phyloP scores from a whole-genome alignment of 2,888 invertebrate species.

The Mylabris sibirica region DNA sequence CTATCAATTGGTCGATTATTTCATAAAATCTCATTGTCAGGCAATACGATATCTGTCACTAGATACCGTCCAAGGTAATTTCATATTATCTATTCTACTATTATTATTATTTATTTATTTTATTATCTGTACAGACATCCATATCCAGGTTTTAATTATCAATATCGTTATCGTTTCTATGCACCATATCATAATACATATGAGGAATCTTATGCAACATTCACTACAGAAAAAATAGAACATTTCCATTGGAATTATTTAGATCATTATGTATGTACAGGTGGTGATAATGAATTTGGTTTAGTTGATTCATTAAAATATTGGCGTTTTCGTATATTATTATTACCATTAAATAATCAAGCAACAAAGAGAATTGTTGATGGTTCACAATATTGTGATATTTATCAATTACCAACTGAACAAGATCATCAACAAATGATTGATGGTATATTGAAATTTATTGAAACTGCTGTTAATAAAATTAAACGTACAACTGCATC shows the following conservation, averaged over 20 bases:
- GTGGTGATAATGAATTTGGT: conserved; percentile 91
- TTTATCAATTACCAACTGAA: conserved; percentile 73
- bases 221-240: conserved; percentile 93
- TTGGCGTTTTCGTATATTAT: conserved; percentile 82
- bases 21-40: conserved; percentile 86
- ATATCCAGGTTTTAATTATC: conserved; percentile 90
- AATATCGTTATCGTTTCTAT: conserved; percentile 91
- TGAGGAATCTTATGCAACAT: conserved; percentile 93
- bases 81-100: neutral
- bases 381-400: conserved; percentile 79
- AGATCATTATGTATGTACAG: conserved; percentile 95
- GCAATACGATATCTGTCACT: conserved; percentile 91
- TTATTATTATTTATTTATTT: conserved; percentile 18
- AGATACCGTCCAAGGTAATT: conserved; percentile 88
- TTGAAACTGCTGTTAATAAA: conserved; percentile 88
- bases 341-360: conserved; percentile 82
- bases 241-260: conserved; percentile 98
- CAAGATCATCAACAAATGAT: conserved; percentile 71
- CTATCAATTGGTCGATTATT: conserved; percentile 95
- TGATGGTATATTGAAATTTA: conserved; percentile 81
- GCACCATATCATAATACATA: conserved; percentile 92
- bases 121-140: conserved; percentile 77
- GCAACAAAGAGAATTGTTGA: conserved; percentile 83
- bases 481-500: conserved; percentile 74
- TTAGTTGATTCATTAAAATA: conserved; percentile 78